phyloP scores from a whole-genome alignment of 2,888 invertebrate species.

The Sinohyriopsis cumingii region DNA sequence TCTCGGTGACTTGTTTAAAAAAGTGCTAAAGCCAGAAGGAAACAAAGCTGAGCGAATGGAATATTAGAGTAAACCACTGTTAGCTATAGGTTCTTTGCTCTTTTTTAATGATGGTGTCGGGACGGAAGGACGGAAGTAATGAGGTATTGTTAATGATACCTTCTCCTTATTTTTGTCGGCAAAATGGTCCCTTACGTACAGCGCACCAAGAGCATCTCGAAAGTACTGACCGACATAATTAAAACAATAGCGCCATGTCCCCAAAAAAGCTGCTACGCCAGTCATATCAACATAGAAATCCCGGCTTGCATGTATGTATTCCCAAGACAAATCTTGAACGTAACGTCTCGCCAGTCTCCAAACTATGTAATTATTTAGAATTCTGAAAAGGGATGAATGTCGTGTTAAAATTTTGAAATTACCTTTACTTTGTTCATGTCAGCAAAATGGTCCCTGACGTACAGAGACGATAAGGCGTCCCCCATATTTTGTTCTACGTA shows the following conservation, averaged over 20 bases:
- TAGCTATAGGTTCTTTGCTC: no score
- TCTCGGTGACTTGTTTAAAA: no score
- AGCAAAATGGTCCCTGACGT: conserved; percentile 49
- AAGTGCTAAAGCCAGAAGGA: no score
- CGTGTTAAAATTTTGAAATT: neutral
- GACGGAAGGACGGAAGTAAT: neutral
- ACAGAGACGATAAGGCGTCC: conserved; percentile 58
- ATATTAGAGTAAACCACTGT: no score
- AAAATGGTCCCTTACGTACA: conserved; percentile 55
- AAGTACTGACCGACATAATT: conserved; percentile 35
- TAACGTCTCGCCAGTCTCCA: conserved; percentile 77
- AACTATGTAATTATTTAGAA: conserved; percentile 77
- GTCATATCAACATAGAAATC: conserved; percentile 54
- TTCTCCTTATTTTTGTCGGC: conserved; percentile 51
- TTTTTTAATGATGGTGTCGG: no score
- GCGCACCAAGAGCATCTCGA: conserved; percentile 53
- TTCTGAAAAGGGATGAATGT: conserved; percentile 64
- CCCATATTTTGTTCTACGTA: conserved; percentile 38
- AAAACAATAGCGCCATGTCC: conserved; percentile 57
- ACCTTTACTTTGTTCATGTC: conserved; percentile 58
- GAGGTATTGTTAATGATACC: conserved; percentile 30
- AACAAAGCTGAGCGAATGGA: no score
- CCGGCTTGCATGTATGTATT: conserved; percentile 66
- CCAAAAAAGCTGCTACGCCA: conserved; percentile 51
- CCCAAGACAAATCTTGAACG: conserved; percentile 75